A percentile compares a stretch with the other conserved stretches of the same genome.
Evolutionary conservation across 2,797 vertebrate species (phyloP).

Genomic region (Gila robusta): DNA sequence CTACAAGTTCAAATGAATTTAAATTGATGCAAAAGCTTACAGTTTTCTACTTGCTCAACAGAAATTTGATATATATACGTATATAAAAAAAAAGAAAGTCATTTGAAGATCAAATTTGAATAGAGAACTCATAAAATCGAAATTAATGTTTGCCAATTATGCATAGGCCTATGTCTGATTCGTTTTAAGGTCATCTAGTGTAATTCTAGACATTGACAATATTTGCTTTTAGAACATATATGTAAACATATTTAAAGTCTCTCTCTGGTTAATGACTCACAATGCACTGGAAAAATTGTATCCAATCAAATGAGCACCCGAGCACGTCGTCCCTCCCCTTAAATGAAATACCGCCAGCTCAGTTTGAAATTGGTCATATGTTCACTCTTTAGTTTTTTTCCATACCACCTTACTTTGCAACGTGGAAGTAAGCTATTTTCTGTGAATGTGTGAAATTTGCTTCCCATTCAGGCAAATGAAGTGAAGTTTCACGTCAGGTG

Average conservation of each 20-base stretch:
- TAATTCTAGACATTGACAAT: neutral
- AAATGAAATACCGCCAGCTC: too few species aligned
- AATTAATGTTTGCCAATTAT: neutral
- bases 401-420: neutral
- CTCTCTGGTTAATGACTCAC: neutral
- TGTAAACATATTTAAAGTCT: neutral
- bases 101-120: neutral
- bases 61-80: neutral
- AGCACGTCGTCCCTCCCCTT: too few species aligned
- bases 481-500: neutral
- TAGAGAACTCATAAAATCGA: neutral
- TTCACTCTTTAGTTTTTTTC: neutral
- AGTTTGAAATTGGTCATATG: neutral
- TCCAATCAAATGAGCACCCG: neutral
- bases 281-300: neutral
- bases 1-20: neutral
- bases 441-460: neutral
- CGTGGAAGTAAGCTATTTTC: neutral
- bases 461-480: neutral
- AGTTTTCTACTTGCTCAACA: neutral
- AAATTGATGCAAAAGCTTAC: neutral
- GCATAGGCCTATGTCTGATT: neutral
- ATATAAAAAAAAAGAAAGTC: neutral
- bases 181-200: neutral
- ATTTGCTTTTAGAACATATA: neutral